phyloP scores from a whole-genome alignment of 2,888 invertebrate genomes.

The Rhorus exstirpatorius region DNA sequence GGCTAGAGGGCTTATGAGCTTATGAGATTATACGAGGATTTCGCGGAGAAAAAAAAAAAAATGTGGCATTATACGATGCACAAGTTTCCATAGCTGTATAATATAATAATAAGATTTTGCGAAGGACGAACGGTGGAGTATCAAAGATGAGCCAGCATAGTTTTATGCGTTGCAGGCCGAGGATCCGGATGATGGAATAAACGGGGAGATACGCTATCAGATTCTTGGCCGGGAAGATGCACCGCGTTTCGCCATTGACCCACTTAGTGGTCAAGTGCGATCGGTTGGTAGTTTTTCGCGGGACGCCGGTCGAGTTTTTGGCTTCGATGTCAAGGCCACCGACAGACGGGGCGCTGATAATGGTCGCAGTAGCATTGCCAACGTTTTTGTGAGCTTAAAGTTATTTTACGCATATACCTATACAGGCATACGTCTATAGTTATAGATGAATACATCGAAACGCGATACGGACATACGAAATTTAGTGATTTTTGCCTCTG shows the following conservation, averaged over 20 bases:
- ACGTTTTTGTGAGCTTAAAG: constrained; percentile 91
- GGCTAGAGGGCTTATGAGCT: constrained; percentile 39
- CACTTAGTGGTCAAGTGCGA: constrained; percentile 91
- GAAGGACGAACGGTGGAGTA: constrained; percentile 47
- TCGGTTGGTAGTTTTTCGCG: constrained; percentile 90
- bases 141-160: constrained; percentile 49
- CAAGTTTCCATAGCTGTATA: constrained; percentile 14
- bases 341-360: constrained; percentile 93
- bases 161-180: constrained; percentile 87
- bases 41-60: not conserved
- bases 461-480: not conserved
- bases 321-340: constrained; percentile 95
- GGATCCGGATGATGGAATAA: constrained; percentile 92
- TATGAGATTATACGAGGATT: constrained; percentile 56
- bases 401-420: constrained; percentile 11
- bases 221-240: constrained; percentile 91
- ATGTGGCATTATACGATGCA: not conserved
- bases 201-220: constrained; percentile 93
- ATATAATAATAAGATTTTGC: constrained; percentile 37
- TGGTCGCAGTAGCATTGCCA: constrained; percentile 93
- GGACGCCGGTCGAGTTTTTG: constrained; percentile 92
- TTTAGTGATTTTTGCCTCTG: not conserved
- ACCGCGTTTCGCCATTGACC: constrained; percentile 92
- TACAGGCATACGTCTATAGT: not conserved
- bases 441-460: no score